Percentiles rank a stretch among this genome's conserved stretches.
These are phyloP conservation scores for Willisornis vidua DNA, from an alignment of 2,113 vertebrate genomes.

Conservation along the genomic window DNA sequence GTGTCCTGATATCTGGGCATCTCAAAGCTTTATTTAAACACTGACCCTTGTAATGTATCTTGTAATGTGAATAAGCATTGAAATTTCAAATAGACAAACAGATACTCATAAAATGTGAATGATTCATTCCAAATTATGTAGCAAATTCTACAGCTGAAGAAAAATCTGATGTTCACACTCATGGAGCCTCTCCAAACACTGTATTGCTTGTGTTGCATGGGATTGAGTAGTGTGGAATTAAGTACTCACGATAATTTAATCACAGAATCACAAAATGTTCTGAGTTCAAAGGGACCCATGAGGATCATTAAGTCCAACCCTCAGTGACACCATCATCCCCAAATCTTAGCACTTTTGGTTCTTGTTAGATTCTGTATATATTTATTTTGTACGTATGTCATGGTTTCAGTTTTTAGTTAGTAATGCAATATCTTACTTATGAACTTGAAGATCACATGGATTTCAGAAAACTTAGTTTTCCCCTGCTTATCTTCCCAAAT, in stretches of 20 bases:
- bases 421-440: neutral
- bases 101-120: neutral
- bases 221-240: neutral
- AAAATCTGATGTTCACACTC: neutral
- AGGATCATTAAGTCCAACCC: neutral
- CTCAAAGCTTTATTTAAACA: neutral
- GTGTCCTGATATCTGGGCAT: neutral
- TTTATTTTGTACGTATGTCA: neutral
- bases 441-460: neutral
- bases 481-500: neutral
- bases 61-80: neutral
- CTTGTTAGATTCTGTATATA: neutral
- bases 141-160: neutral
- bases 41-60: neutral
- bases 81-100: neutral
- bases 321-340: neutral
- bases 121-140: neutral
- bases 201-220: neutral
- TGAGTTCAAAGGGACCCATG: neutral
- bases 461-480: neutral
- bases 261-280: neutral
- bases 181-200: neutral
- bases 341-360: neutral
- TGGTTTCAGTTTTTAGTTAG: neutral
- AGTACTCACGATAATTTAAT: fast-evolving